Base-by-base conservation (phyloP, 2,888 invertebrate genomes). In the Prostheceraeus crozeri region DNA sequence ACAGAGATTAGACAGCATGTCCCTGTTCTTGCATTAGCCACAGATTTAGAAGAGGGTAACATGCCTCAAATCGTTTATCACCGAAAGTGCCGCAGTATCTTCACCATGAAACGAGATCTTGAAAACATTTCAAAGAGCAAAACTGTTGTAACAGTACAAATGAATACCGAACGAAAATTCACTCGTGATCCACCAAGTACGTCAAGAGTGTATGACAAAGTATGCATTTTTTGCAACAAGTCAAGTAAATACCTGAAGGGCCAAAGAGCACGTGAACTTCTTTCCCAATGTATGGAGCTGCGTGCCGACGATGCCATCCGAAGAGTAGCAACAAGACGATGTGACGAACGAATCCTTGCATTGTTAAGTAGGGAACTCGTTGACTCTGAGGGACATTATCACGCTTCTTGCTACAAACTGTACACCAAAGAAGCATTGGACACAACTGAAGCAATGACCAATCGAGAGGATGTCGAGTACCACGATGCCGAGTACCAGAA, bases 221-320 rank as follows among this genome's bases (percentile, higher is more conserved):
- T 16, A 40, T 40, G 40, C 40, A 40, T 40, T 40, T 40, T 40
- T 21, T 40, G 40, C 19, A n/a, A 40, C 14, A 40, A 40, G 19
- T 40, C 40, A 40, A 40, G 40, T 4, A 40, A 40, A 40, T 40
- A 40, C 40, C 40, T 40, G 19, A 40, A 40, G 40, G 40, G 40
- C 19, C 4, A 40, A 40, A 40, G 19, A n/a, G 19, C 40, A 4
- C 14, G 40, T 16, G 40, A 6, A 40, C 14, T 40, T 21, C 40
- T 40, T 21, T 8, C 19, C 14, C 40, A 40, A 21, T 40, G 40
- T 40, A 16, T 21, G 19, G 40, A 40, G 40, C 19, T 40, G 40
- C 14, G 40, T 14, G 14, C 40, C 19, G 40, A 40, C 19, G 40
- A 40, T 40, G 16, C 8, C 14, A 40, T 40, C 40, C 40, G 4